A percentile compares a stretch with the other conserved stretches of the same genome.
phyloP scores from a whole-genome alignment of 2,888 invertebrate species.

The Nemurella pictetii region DNA sequence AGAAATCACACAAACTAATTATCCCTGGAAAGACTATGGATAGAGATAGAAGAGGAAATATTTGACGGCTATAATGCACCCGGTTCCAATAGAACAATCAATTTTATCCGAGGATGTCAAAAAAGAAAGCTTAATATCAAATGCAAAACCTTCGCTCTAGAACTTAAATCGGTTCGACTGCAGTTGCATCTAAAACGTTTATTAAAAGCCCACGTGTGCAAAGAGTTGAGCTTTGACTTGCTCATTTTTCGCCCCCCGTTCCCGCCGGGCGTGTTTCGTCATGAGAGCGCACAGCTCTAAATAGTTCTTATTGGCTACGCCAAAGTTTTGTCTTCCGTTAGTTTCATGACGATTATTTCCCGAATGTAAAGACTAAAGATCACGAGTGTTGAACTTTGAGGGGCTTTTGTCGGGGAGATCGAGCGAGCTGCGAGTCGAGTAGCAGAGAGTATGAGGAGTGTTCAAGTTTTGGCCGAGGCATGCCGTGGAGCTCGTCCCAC shows the following conservation, averaged over 20 bases:
- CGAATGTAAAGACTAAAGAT: constrained; percentile 26
- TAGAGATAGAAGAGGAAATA: no score
- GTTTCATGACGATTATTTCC: constrained; percentile 29
- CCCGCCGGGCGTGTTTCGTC: background rate
- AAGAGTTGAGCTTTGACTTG: background rate
- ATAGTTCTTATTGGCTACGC: constrained; percentile 21
- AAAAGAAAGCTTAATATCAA: no score
- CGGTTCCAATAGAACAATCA: no score
- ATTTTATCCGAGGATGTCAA: no score
- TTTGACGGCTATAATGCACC: no score
- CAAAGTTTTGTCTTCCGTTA: constrained; percentile 9
- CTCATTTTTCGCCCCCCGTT: background rate
- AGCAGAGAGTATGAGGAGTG: background rate
- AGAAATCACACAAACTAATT: background rate
- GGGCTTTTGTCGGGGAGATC: constrained; percentile 27
- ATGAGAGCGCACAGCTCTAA: background rate
- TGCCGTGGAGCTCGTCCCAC: no score
- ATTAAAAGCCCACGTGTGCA: background rate
- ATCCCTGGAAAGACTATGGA: background rate
- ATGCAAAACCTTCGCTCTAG: no score
- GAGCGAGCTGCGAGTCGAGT: background rate
- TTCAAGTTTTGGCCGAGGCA: constrained; percentile 18
- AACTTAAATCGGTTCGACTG: background rate
- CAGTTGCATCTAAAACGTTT: background rate
- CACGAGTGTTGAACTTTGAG: constrained; percentile 26